Conservation (phyloP, 2,113 vertebrate genomes). For the Bufo bufo region DNA sequence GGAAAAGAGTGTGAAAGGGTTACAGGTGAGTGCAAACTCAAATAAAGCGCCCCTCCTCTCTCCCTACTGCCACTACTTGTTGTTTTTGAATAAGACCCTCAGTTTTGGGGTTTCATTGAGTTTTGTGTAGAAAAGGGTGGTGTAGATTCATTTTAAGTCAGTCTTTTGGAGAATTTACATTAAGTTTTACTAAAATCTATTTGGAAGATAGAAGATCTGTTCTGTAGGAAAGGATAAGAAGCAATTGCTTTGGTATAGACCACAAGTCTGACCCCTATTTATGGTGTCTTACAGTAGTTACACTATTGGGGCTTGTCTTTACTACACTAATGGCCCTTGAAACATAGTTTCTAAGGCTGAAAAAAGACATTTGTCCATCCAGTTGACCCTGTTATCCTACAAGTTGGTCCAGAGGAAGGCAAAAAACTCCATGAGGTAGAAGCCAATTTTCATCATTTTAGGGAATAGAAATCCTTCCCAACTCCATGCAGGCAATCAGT, state of each 20-base stretch:
- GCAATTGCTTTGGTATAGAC: background rate
- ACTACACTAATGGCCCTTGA: background rate
- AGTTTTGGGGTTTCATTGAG: background rate
- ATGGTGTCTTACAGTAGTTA: background rate
- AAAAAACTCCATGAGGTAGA: too few species aligned
- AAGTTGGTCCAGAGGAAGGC: too few species aligned
- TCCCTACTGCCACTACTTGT: background rate
- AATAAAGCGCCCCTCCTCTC: conserved; percentile 7
- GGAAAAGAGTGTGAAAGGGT: conserved; percentile 56
- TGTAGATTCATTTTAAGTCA: background rate
- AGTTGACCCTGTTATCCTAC: too few species aligned
- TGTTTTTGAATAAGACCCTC: background rate
- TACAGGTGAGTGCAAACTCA: conserved; percentile 48
- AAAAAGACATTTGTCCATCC: too few species aligned
- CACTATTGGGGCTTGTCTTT: background rate
- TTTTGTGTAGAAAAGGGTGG: background rate
- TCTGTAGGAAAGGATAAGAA: background rate
- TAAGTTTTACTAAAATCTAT: background rate
- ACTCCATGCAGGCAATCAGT: too few species aligned
- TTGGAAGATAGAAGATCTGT: background rate
- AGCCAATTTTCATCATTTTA: too few species aligned
- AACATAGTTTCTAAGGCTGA: too few species aligned
- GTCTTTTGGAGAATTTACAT: background rate
- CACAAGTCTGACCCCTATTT: background rate
- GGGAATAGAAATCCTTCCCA: too few species aligned